Base-by-base conservation (phyloP, 2,888 invertebrate genomes). In the Dryomyza anilis region DNA sequence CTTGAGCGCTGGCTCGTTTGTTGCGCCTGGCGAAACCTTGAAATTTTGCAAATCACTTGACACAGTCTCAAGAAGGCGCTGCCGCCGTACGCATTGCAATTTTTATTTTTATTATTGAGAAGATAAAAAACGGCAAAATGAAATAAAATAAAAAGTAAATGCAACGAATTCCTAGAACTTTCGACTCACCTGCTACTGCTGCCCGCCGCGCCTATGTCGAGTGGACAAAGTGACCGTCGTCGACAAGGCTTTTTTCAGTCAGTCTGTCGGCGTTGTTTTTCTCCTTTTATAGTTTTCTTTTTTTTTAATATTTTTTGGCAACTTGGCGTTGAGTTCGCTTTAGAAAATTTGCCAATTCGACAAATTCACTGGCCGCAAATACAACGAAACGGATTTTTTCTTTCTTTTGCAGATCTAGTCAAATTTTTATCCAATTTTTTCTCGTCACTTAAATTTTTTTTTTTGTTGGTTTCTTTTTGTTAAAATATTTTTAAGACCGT, bases 121-220 rank as follows among this genome's bases (percentile, higher is more conserved):
- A n/a, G n/a, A n/a, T n/a, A n/a, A n/a, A n/a, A n/a, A n/a, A n/a
- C n/a, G n/a, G n/a, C n/a, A n/a, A n/a, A n/a, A n/a, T n/a, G n/a
- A n/a, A n/a, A n/a, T n/a, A n/a, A n/a, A n/a, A n/a, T n/a, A n/a
- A n/a, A n/a, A n/a, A n/a, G n/a, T n/a, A n/a, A n/a, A n/a, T n/a
- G n/a, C n/a, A n/a, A n/a, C n/a, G n/a, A n/a, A n/a, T 36, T 60
- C 60, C 36, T 60, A 50, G 60, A 50, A 60, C 7, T 25, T 61
- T 52, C 36, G 16, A 29, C 7, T 61, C 39, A 61, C 52, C 52
- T 52, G 50, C 39, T n/a, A 36, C 3, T 21, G 27, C 25, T 25
- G 50, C n/a, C 45, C 27, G 45, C 46, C 45, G 58, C 58, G 25
- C 58, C 58, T 58, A n/a, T 25, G 14, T 16, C 53, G 30, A 29